A percentile compares a stretch with the other conserved stretches of the same genome.
These are phyloP conservation scores for Lottia gigantea DNA, from an alignment of 2,888 invertebrate genomes.

Conservation along the genomic window DNA sequence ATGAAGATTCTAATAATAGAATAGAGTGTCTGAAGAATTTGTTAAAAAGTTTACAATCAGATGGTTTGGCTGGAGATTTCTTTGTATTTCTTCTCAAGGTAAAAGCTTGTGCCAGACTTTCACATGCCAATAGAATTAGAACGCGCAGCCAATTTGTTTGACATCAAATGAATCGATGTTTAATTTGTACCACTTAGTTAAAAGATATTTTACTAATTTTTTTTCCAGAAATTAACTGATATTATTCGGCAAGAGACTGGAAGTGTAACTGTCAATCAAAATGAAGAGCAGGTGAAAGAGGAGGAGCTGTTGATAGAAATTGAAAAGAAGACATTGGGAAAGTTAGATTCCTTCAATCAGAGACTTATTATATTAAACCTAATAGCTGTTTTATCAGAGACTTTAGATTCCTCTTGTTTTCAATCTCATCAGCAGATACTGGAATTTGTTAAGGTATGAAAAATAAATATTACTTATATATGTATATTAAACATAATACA, in stretches of 20 bases:
- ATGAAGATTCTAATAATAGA: slow-evolving; percentile 14
- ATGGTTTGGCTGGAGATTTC: slow-evolving; percentile 52
- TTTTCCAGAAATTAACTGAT: slow-evolving; percentile 43
- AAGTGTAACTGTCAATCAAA: slow-evolving; percentile 1
- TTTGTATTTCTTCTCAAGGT: slow-evolving; percentile 52
- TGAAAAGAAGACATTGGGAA: slow-evolving; percentile 26
- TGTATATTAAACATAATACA: not conserved
- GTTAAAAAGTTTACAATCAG: slow-evolving; percentile 42
- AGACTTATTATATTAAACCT: slow-evolving; percentile 47
- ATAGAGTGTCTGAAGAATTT: slow-evolving; percentile 38
- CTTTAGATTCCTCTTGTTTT: slow-evolving; percentile 54
- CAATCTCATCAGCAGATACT: slow-evolving; percentile 54
- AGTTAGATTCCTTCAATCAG: slow-evolving; percentile 13
- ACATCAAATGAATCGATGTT: too few species aligned
- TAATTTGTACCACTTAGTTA: too few species aligned
- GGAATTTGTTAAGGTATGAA: slow-evolving; percentile 57
- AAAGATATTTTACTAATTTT: too few species aligned
- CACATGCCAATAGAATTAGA: too few species aligned
- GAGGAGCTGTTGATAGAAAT: slow-evolving; percentile 32
- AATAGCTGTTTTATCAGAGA: slow-evolving; percentile 56
- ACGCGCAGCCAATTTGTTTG: too few species aligned
- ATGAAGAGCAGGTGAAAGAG: not conserved
- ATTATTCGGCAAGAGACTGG: slow-evolving; percentile 37
- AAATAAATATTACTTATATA: not conserved
- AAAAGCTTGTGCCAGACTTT: not conserved